Evolutionary conservation across 2,888 invertebrate genomes (phyloP), one percentile per base, ranked within the genome.

Genomic region (Cephonodes hylas): DNA sequence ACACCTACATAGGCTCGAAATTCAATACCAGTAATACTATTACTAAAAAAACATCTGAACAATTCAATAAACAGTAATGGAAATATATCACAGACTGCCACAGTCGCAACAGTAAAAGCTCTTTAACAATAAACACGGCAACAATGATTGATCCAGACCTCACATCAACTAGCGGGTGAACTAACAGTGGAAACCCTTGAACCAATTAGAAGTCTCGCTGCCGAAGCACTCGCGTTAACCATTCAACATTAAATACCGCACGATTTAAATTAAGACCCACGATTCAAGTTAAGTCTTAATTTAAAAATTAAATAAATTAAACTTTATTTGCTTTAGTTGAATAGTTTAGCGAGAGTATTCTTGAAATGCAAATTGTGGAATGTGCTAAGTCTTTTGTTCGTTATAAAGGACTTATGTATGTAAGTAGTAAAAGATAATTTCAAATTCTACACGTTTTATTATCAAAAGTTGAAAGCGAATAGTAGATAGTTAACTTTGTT

Each of bases 131-230:
- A n/a, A 48, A 38, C 38, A 48, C 42, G 23, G 38, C 20, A 53
- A 68, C 64, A 65, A 74, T 79, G 83, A 83, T 84, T 80, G 79
- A 85, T 85, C 80, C 77, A 76, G 76, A 80, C 80, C 79, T 76
- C 72, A 76, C 77, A 79, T 81, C 76, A 69, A 75, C 75, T 75
- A 74, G 72, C 70, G 75, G 76, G 77, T 75, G 72, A 70, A 79
- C 76, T 72, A 70, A 74, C 67, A 69, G 66, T 74, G 66, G 76
- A 76, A 72, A 77, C 73, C 79, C 80, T 83, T 81, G 80, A 79
- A 82, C 79, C 79, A 84, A 84, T 84, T 84, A 84, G 77, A 77
- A 76, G 71, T 65, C 75, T 76, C 69, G 71, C 68, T 68, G 64
- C 64, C 65, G 7, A 58, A 42, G 23, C 27, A 58, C 57, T 77